Evolutionary conservation across 2,113 vertebrate genomes (phyloP), one percentile per base, ranked within the genome.

Genomic region (Serilophus lunatus): DNA sequence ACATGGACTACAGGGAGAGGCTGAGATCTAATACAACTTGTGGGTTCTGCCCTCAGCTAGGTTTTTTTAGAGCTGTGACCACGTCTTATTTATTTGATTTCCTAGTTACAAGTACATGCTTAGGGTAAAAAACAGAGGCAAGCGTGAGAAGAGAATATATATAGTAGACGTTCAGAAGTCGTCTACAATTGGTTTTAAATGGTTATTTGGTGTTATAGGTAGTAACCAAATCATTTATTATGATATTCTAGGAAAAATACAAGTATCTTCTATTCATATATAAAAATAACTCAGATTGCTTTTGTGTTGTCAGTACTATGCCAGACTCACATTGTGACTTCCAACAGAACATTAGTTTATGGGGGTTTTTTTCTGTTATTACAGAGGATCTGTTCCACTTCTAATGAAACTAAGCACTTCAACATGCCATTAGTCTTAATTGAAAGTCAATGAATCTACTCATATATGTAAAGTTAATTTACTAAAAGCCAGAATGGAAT

Each of bases 1-100:
- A 6, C 6, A 7, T 0, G 0, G 2, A 1, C 18, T 40, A 4
- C 0, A 0, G 56, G 19, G 28, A 90, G 28, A 79, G 19, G 12
- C 44, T 64, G 7, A 82, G 61, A 6, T 71, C 2, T 1, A 20
- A 26, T 24, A 50, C 20, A 81, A 59, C 18, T 49, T 22, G 9
- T 35, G 25, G 2, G 17, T 44, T 79, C 33, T 82, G 11, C 29
- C 18, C 18, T 25, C 23, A 65, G 22, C 4, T 35, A 44, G 36
- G 24, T 8, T 35, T 23, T 47, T 66, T 59, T 1, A 3, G 44
- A 56, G 7, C 2, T 68, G 3, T n/a, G 40, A 51, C 11, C 0
- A 0, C 40, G 25, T 4, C 23, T 64, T 26, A 13, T 91, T 95
- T 60, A 29, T 78, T 86, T 64, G 14, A n/a, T 89, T 79, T 87